These are phyloP conservation scores for Trichopria drosophilae DNA, from an alignment of 2,888 invertebrate species.

Conservation along the genomic window DNA sequence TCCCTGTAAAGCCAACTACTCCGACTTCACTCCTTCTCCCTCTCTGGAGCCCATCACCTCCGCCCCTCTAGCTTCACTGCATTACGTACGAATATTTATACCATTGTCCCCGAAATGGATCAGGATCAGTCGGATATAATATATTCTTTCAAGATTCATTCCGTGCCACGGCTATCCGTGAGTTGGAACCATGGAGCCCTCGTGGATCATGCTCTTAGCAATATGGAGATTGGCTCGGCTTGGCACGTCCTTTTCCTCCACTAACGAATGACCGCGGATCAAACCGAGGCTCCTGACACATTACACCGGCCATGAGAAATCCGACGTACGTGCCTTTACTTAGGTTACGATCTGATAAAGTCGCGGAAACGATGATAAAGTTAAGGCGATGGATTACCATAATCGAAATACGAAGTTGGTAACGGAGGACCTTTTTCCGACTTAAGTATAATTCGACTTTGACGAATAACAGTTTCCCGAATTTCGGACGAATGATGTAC, in stretches of 20 bases:
- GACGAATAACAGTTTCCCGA: too few relatives aligned
- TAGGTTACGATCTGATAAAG: too few relatives aligned
- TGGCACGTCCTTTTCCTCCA: background rate
- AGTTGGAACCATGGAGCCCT: constrained; percentile 6
- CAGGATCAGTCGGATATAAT: constrained; percentile 51
- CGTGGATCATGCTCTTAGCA: background rate
- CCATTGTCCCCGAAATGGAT: constrained; percentile 52
- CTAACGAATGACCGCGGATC: constrained; percentile 9
- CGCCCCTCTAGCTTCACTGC: constrained; percentile 21
- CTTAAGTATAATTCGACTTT: too few relatives aligned
- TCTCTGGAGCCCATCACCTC: too few relatives aligned
- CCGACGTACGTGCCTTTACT: constrained; percentile 18
- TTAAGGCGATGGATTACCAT: too few relatives aligned
- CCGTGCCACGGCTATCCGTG: constrained; percentile 27
- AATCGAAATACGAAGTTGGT: too few relatives aligned
- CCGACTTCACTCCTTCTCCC: constrained; percentile 23
- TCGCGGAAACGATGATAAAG: constrained; percentile 21
- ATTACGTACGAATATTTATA: too few relatives aligned
- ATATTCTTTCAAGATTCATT: constrained; percentile 48
- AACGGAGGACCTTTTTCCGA: too few relatives aligned
- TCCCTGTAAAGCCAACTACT: constrained; percentile 52
- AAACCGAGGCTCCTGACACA: background rate
- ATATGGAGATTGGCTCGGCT: constrained; percentile 18
- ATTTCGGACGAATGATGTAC: too few relatives aligned
- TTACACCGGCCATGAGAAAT: too few relatives aligned